phyloP scores from a whole-genome alignment of 1,140 invertebrate genomes.

The Apis dorsata region DNA sequence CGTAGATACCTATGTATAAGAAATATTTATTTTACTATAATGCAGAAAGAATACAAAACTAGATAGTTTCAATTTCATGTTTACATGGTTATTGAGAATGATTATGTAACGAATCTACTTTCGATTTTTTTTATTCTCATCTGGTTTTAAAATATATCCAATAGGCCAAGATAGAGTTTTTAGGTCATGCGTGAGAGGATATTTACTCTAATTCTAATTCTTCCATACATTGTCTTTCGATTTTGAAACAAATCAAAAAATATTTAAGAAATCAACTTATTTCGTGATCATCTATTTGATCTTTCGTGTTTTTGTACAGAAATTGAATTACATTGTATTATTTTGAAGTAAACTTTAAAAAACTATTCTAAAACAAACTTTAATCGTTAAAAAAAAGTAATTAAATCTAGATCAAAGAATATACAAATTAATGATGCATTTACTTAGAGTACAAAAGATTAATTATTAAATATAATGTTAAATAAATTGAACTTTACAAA shows the following conservation, averaged over 20 bases:
- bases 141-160: slow-evolving; percentile 42
- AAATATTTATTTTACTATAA: background rate
- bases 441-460: too few species aligned
- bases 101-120: slow-evolving; percentile 53
- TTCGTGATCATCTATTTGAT: background rate
- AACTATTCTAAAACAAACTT: background rate
- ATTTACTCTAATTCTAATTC: slow-evolving; percentile 27
- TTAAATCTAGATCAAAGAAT: too few species aligned
- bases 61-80: slow-evolving; percentile 4
- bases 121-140: slow-evolving; percentile 49
- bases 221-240: background rate
- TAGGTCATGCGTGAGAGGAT: slow-evolving; percentile 46
- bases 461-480: too few species aligned
- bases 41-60: too few species aligned
- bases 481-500: background rate
- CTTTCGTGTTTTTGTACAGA: background rate
- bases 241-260: background rate
- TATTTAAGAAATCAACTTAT: background rate
- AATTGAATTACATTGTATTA: background rate
- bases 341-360: background rate
- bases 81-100: slow-evolving; percentile 54
- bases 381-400: too few species aligned
- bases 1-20: background rate
- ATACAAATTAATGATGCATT: too few species aligned
- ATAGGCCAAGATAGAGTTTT: slow-evolving; percentile 40